These are phyloP conservation scores for Mus spretus DNA, from an alignment of 2,797 vertebrate species.

Conservation along the genomic window DNA sequence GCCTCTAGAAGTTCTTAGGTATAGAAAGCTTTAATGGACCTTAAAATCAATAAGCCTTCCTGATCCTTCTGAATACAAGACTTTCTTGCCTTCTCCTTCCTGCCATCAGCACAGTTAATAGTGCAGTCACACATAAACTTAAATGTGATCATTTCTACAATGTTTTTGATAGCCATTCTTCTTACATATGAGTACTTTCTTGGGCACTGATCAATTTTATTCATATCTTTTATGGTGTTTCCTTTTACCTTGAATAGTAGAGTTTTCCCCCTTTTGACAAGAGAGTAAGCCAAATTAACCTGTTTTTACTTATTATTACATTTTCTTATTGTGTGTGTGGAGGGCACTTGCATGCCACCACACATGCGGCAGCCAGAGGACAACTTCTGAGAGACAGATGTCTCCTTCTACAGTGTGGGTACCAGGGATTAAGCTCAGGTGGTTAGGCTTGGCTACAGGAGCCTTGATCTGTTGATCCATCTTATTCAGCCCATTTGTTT, in stretches of 20 bases:
- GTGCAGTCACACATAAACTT: neutral
- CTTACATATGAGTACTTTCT: neutral
- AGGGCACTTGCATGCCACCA: no score
- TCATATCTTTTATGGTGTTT: neutral
- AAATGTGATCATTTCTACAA: neutral
- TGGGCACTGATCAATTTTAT: neutral
- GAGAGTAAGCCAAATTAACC: neutral
- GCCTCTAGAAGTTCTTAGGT: neutral
- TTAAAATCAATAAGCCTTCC: slow-evolving; percentile 3
- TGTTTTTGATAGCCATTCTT: neutral
- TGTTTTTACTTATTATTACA: neutral
- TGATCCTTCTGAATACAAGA: neutral
- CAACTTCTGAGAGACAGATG: neutral
- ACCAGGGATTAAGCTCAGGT: neutral
- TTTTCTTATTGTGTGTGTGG: neutral
- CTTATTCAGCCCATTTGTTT: neutral
- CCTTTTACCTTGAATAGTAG: neutral
- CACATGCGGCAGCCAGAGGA: neutral
- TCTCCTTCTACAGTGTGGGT: neutral
- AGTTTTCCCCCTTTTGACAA: neutral
- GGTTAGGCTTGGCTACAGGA: neutral
- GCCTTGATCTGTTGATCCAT: neutral
- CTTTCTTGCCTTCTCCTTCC: neutral
- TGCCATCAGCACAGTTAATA: neutral
- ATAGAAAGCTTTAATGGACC: neutral